Base-by-base conservation (phyloP, 64 coral and sea anemone species). In the Montipora sp. region DNA sequence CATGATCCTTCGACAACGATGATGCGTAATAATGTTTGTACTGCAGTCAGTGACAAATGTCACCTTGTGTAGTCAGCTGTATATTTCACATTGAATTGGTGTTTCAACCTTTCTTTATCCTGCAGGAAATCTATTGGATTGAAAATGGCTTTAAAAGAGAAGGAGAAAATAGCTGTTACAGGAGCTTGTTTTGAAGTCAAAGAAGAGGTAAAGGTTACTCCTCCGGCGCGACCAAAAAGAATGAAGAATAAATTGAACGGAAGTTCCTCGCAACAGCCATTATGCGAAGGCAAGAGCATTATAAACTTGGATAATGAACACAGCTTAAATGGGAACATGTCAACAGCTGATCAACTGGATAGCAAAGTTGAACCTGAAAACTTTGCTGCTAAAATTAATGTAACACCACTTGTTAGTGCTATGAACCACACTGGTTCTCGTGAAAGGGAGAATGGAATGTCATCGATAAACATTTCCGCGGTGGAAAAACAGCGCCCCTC, bases 141-240 rank as follows among this genome's bases (percentile, higher is more conserved):
- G 11, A 12, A 12, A 63, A 84, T 67, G 60, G 59, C 60, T 20
- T 68, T 84, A 18, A 59, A 84, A 68, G 23, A n/a, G 12, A 63
- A 48, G 15, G 59, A 20, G 45, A 84, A 60, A 84, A 48, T n/a
- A n/a, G 49, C 59, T 8, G 14, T 19, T 47, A 8, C 22, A 14
- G 24, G 48, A 84, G 60, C 7, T 46, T 47, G 63, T 47, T 4
- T 66, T 36, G 81, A 84, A 84, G 27, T 43, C 45, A 61, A 84
- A 46, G 81, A 84, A 67, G 81, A 68, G 81, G 81, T 67, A 14
- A 84, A 84, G 19, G 19, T 84, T 20, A 84, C 81, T 68, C 81
- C 81, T 68, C 81, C 81, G 44, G 81, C 81, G 11, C 81, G 81
- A 16, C 81, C 14, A n/a, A 84, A 84, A 55, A 84, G 59, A 84